Conservation (phyloP, 2,113 vertebrate genomes). For the Campylorhamphus procurvoides region DNA sequence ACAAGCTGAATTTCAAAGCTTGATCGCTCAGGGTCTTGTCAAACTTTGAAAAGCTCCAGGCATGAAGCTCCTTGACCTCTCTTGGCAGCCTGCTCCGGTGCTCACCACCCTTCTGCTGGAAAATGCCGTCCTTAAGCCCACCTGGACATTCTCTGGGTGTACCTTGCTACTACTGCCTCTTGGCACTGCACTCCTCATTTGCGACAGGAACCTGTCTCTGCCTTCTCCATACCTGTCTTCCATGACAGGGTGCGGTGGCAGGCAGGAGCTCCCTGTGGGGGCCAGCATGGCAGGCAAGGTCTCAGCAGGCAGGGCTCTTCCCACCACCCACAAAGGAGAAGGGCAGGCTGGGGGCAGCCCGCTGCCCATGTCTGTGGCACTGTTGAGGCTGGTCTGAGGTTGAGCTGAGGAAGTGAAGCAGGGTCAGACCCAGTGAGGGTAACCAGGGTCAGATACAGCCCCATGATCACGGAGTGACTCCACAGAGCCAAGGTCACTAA, state of each 20-base stretch:
- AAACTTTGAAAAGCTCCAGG: neutral
- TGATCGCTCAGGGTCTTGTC: neutral
- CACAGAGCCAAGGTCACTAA: fast-evolving
- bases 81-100: neutral
- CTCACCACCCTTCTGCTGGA: neutral
- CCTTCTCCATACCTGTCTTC: neutral
- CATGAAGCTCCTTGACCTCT: neutral
- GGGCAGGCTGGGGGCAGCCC: neutral
- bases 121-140: neutral
- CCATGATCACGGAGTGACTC: fast-evolving
- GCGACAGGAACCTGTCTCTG: neutral
- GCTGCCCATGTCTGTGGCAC: fast-evolving
- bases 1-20: neutral
- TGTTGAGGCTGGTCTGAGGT: neutral
- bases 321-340: neutral
- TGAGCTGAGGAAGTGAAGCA: fast-evolving
- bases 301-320: neutral
- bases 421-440: neutral
- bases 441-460: neutral
- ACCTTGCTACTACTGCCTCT: neutral
- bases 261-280: fast-evolving
- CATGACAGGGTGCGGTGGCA: fast-evolving
- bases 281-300: no score
- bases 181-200: neutral
- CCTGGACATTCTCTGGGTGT: neutral